phyloP scores from a whole-genome alignment of 2,888 invertebrate genomes.

The Marronus borbonicus region DNA sequence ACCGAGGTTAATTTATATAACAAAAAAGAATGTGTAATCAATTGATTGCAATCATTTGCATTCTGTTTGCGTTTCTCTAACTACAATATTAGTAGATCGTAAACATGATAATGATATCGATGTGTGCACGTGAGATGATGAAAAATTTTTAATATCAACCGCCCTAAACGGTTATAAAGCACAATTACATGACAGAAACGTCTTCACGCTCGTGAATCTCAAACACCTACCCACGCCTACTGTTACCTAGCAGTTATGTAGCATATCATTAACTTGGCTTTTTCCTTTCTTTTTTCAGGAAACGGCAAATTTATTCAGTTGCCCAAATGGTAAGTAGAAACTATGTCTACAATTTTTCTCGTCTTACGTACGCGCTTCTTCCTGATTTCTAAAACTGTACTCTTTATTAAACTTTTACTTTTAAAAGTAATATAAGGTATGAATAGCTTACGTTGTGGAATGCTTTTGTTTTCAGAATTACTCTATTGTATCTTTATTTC shows the following conservation, averaged over 20 bases:
- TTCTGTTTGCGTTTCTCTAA: not conserved
- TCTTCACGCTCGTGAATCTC: conserved; percentile 1
- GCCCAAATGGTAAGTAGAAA: conserved; percentile 80
- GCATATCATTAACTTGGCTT: conserved; percentile 49
- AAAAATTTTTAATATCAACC: conserved; percentile 6
- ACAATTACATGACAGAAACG: not conserved
- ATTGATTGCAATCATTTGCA: not conserved
- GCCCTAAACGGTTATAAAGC: not conserved
- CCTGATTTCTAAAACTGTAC: too few relatives aligned
- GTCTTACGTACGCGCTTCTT: too few relatives aligned
- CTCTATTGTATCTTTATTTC: too few relatives aligned
- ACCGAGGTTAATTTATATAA: not conserved
- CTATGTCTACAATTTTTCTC: too few relatives aligned
- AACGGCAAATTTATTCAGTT: conserved; percentile 77
- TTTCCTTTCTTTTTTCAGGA: conserved; percentile 74
- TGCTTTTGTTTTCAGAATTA: too few relatives aligned
- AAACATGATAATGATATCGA: not conserved
- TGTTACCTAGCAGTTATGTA: conserved; percentile 18
- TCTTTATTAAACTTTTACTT: too few relatives aligned
- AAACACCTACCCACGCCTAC: not conserved
- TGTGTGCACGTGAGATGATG: not conserved
- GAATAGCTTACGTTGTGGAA: too few relatives aligned
- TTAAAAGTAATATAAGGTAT: too few relatives aligned
- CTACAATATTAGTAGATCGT: not conserved
- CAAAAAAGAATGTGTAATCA: conserved; percentile 7